These are phyloP conservation scores for Chloropsis hardwickii DNA, from an alignment of 2,113 vertebrate genomes.

Conservation along the genomic window DNA sequence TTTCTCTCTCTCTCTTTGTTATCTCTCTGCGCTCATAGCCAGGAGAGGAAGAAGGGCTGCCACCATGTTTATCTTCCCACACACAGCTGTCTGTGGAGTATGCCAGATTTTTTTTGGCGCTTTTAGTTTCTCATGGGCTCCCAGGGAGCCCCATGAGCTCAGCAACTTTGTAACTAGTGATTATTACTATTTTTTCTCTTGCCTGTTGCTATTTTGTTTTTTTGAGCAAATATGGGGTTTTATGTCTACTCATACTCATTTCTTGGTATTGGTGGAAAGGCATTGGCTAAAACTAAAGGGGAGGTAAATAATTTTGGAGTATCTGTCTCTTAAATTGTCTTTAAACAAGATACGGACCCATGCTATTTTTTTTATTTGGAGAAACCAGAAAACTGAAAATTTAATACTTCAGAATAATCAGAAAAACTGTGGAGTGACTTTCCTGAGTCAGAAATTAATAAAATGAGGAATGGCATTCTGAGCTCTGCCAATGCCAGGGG, in stretches of 20 bases:
- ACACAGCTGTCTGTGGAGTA: not conserved
- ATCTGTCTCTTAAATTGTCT: not conserved
- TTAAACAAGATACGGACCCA: not conserved
- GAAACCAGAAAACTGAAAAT: not conserved
- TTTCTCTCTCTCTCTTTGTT: not conserved
- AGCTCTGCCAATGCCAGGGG: not conserved
- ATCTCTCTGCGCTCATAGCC: not conserved
- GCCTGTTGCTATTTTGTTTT: not conserved
- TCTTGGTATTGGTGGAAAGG: not conserved
- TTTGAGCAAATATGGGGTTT: not conserved
- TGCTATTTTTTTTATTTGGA: not conserved
- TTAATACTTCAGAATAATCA: not conserved
- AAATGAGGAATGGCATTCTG: not conserved
- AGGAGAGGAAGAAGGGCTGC: not conserved
- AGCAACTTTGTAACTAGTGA: not conserved
- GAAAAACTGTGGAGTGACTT: not conserved
- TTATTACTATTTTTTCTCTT: not conserved
- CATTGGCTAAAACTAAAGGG: not conserved
- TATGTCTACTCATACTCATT: rapidly evolving
- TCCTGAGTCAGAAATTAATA: not conserved
- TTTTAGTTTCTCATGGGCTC: not conserved
- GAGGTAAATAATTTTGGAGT: not conserved
- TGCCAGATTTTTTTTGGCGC: not conserved
- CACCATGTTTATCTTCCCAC: not conserved
- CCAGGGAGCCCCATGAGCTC: not conserved